These are phyloP conservation scores for Napeogenes sylphis DNA, from an alignment of 2,888 invertebrate species.

Conservation along the genomic window DNA sequence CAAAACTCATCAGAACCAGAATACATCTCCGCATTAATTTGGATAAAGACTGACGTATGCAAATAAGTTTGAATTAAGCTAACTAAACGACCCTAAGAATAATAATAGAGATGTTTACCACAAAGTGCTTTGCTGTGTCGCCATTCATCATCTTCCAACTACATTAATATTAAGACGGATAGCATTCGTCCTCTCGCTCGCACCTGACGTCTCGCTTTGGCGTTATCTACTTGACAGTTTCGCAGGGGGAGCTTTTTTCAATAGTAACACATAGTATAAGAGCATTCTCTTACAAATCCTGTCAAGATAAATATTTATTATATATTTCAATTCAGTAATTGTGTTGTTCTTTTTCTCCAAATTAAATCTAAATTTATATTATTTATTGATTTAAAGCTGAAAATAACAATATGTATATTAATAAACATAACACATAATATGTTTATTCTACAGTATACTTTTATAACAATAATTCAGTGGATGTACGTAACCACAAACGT, in stretches of 20 bases:
- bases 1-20: too few species aligned
- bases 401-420: too few species aligned
- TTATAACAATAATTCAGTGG: not conserved
- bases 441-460: too few species aligned
- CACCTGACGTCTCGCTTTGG: slow-evolving; percentile 38
- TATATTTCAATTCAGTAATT: too few species aligned
- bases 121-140: slow-evolving; percentile 74
- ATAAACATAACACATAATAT: too few species aligned
- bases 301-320: too few species aligned
- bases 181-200: slow-evolving; percentile 46
- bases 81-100: slow-evolving; percentile 60
- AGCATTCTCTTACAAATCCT: slow-evolving; percentile 1
- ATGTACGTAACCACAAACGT: not conserved
- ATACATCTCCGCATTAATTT: slow-evolving; percentile 15
- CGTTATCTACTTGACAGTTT: slow-evolving; percentile 58
- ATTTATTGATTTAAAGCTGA: too few species aligned
- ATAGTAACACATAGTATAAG: slow-evolving; percentile 22
- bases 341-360: too few species aligned
- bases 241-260: slow-evolving; percentile 39
- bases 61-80: slow-evolving; percentile 48
- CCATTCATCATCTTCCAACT: slow-evolving; percentile 63
- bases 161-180: slow-evolving; percentile 69
- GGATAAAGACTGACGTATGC: slow-evolving; percentile 36
- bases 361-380: too few species aligned
- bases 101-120: slow-evolving; percentile 64